phyloP scores from a whole-genome alignment of 2,888 invertebrate species.

The Tubulanus polymorphus region DNA sequence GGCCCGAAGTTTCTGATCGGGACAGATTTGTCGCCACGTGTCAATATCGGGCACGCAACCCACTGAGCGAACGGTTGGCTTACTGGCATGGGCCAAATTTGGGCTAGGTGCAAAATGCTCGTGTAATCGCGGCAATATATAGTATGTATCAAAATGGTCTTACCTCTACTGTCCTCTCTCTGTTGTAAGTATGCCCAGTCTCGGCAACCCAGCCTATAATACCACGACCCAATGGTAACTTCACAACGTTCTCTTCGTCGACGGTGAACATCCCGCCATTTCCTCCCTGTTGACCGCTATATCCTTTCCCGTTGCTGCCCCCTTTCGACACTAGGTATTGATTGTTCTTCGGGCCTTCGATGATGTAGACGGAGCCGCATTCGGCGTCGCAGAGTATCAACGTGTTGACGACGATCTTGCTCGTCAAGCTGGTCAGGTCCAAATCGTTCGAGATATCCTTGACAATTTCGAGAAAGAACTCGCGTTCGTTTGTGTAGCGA shows the following conservation, averaged over 20 bases:
- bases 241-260: constrained; percentile 53
- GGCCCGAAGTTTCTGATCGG: too few species aligned
- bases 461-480: constrained; percentile 58
- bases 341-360: constrained; percentile 53
- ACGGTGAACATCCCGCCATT: constrained; percentile 44
- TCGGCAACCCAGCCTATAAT: constrained; percentile 58
- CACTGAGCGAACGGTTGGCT: too few species aligned
- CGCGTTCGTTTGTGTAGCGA: constrained; percentile 52
- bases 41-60: too few species aligned
- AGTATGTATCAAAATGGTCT: too few species aligned
- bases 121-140: too few species aligned
- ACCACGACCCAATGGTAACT: constrained; percentile 58
- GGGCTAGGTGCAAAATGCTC: too few species aligned
- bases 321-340: constrained; percentile 56
- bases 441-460: constrained; percentile 59
- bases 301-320: neutral
- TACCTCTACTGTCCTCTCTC: constrained; percentile 56
- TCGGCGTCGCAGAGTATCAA: constrained; percentile 56
- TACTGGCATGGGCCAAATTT: too few species aligned
- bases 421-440: constrained; percentile 55
- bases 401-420: constrained; percentile 57
- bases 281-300: neutral
- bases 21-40: too few species aligned
- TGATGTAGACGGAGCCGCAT: constrained; percentile 56
- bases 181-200: constrained; percentile 56